phyloP scores from a whole-genome alignment of 2,888 invertebrate genomes.

The Rutpela maculata region DNA sequence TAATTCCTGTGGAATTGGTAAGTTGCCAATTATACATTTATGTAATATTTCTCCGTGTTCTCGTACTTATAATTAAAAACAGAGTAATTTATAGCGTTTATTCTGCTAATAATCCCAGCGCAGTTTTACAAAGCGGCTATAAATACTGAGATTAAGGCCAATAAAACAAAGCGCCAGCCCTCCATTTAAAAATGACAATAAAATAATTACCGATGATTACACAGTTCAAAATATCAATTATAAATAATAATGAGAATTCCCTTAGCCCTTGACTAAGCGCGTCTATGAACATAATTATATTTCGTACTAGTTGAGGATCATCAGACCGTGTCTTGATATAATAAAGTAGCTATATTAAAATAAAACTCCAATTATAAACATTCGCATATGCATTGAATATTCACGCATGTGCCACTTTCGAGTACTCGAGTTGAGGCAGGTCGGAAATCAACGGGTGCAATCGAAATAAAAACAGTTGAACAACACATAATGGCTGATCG shows the following conservation, averaged over 20 bases:
- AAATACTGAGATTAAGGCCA: conserved; percentile 12
- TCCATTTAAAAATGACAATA: conserved; percentile 16
- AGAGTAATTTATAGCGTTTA: not conserved
- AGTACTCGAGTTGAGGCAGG: conserved; percentile 66
- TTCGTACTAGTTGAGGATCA: conserved; percentile 58
- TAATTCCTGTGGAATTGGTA: too few species aligned
- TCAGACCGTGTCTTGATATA: conserved; percentile 70
- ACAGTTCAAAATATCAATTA: not conserved
- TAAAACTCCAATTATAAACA: conserved; percentile 69
- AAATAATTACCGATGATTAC: conserved; percentile 28
- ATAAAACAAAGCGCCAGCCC: conserved; percentile 17
- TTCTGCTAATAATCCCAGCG: not conserved
- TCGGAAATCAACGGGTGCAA: conserved; percentile 68
- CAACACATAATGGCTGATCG: conserved; percentile 66
- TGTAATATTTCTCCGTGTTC: not conserved
- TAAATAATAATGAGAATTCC: conserved; percentile 19
- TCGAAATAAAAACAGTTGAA: conserved; percentile 68
- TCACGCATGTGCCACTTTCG: conserved; percentile 70
- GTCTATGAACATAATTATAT: conserved; percentile 54
- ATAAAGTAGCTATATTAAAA: conserved; percentile 69
- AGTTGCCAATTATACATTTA: too few species aligned
- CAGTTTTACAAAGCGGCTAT: not conserved
- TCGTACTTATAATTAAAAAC: not conserved
- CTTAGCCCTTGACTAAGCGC: conserved; percentile 36
- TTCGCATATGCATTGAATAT: conserved; percentile 69